Base-by-base conservation (phyloP, 2,113 vertebrate species). In the Myrmecophaga tridactyla region DNA sequence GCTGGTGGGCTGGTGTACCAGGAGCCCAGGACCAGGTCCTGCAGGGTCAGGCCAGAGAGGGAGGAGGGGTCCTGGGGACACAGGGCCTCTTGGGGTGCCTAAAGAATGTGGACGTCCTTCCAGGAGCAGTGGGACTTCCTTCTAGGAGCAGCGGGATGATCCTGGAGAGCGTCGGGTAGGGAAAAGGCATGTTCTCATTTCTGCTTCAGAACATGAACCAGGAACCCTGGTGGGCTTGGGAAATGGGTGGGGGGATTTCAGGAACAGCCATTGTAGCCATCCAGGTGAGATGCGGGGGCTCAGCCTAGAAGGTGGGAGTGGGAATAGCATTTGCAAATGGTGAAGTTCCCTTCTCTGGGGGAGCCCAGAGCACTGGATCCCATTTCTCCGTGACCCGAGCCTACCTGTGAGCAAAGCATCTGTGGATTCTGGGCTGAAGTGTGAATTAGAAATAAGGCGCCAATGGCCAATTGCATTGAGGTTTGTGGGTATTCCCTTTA, bases 261-360 rank as follows among this genome's bases (percentile, higher is more conserved):
- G 21, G 56, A 4, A 4, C 4, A 8, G n/a, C 18, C 31, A 20
- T 1, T 3, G 17, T 12, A 3, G 69, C 21, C n/a, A 36, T 31
- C 34, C 1, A 0, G 1, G 31, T 21, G 25, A 70, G 25, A 3
- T 18, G 18, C 14, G 4, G 17, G 53, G 14, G 53, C 51, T 53
- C 15, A 14, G 4, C 48, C 53, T 18, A 15, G 53, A 14, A 56
- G 53, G 53, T 51, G 53, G 53, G 2, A 18, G 53, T 15, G 53
- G 53, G 53, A 56, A n/a, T 4, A 56, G 14, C 53, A 56, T 18
- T 14, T 56, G 53, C 53, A 18, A 56, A 75, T 1, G 6, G 17
- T 17, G 3, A 14, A 23, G 46, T 29, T 15, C 39, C 1, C 46
- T 60, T 51, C 43, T 67, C 34, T 11, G 36, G 9, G n/a, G 7